Evolutionary conservation across 2,888 invertebrate genomes (phyloP).

Genomic region (Caenorhabditis afra): DNA sequence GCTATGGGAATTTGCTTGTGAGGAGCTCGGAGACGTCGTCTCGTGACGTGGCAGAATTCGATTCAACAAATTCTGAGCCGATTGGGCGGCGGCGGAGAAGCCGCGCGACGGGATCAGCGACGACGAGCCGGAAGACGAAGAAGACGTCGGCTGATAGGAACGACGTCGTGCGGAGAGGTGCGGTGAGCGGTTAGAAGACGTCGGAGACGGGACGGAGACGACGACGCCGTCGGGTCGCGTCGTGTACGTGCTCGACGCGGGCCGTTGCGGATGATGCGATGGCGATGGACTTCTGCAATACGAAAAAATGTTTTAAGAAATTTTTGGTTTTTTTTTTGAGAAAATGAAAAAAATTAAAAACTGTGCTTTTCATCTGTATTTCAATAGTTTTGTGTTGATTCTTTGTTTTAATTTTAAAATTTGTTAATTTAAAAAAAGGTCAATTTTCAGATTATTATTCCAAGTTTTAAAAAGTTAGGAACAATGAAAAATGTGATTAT

Average conservation of each 20-base stretch:
- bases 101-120: slow-evolving; percentile 43
- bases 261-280: slow-evolving; percentile 35
- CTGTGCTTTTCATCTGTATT: too few species aligned
- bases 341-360: neutral
- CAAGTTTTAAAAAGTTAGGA: neutral
- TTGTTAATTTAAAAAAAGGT: too few species aligned
- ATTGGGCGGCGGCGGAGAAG: slow-evolving; percentile 56
- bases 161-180: slow-evolving; percentile 39
- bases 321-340: neutral
- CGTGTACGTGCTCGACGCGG: slow-evolving; percentile 42
- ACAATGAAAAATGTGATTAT: too few species aligned
- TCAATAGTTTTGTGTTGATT: too few species aligned
- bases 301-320: neutral
- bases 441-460: neutral
- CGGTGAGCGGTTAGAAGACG: slow-evolving; percentile 37
- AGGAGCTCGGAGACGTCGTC: neutral
- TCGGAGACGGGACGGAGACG: too few species aligned
- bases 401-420: too few species aligned
- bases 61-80: slow-evolving; percentile 58
- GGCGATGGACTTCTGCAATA: slow-evolving; percentile 59
- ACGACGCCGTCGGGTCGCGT: slow-evolving; percentile 18
- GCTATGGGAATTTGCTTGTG: neutral
- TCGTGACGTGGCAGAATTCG: slow-evolving; percentile 52
- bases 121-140: slow-evolving; percentile 26
- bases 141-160: slow-evolving; percentile 46